These are phyloP conservation scores for Cryptoblepharus egeriae DNA, from an alignment of 2,797 vertebrate genomes.

Conservation along the genomic window DNA sequence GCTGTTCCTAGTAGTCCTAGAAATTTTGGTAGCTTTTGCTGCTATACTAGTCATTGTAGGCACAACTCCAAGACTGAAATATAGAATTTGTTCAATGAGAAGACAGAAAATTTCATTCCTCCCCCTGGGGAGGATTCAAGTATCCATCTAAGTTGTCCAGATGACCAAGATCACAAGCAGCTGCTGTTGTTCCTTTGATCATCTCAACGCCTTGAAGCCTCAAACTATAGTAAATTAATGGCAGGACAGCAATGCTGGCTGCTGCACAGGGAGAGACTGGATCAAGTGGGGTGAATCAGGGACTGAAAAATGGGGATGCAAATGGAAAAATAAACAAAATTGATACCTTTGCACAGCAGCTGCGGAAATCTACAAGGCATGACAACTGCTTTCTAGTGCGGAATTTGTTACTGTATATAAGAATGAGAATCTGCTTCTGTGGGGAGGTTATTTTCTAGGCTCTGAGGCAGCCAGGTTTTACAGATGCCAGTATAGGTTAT, in stretches of 20 bases:
- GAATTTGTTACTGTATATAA: no score
- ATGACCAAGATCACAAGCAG: background rate
- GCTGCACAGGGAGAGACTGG: background rate
- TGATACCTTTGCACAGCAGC: background rate
- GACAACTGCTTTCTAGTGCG: no score
- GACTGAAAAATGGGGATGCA: background rate
- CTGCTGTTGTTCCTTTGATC: background rate
- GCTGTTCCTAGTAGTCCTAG: rapidly evolving
- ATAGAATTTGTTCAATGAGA: background rate
- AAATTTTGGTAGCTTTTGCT: background rate
- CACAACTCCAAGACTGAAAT: background rate
- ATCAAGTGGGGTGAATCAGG: background rate
- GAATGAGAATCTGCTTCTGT: no score
- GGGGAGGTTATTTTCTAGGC: no score
- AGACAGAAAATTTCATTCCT: background rate
- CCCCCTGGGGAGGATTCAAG: background rate
- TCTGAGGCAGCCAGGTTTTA: no score
- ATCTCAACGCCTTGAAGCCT: background rate
- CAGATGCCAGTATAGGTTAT: no score
- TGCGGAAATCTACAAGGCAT: no score
- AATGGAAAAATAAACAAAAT: background rate
- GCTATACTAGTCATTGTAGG: background rate
- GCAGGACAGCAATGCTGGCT: background rate
- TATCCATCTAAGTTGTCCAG: background rate
- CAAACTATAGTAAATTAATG: background rate